Evolutionary conservation across 2,113 vertebrate species (phyloP).

Genomic region (Xerus inauris): DNA sequence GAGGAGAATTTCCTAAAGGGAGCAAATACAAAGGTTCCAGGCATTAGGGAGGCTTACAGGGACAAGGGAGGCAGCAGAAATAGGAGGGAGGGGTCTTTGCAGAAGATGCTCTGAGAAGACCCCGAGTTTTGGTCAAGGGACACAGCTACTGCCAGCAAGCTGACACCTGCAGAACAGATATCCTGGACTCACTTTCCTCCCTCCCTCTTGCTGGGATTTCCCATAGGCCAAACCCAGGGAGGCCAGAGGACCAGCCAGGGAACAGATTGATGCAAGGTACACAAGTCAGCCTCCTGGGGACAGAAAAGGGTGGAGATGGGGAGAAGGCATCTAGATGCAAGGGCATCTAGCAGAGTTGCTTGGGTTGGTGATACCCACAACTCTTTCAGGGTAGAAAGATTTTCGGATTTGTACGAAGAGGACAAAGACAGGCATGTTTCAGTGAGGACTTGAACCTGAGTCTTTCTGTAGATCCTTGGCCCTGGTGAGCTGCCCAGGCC

Average conservation of each 20-base stretch:
- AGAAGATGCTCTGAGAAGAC: neutral
- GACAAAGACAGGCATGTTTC: neutral
- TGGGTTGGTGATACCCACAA: neutral
- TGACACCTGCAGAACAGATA: neutral
- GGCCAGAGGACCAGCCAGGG: neutral
- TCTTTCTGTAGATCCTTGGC: neutral
- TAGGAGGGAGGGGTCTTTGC: neutral
- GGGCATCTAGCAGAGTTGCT: neutral
- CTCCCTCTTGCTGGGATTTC: neutral
- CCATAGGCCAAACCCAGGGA: neutral
- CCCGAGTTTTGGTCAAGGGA: neutral
- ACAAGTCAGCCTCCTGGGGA: neutral
- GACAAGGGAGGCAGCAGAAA: neutral
- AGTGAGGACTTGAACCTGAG: neutral
- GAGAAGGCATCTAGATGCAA: no score
- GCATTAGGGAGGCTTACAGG: neutral
- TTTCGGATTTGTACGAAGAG: neutral
- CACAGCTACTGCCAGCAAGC: neutral
- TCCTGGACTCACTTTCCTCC: neutral
- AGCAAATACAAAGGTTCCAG: neutral
- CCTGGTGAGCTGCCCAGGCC: neutral
- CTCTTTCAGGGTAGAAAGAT: no score
- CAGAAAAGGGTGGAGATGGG: neutral
- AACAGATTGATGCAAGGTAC: no score
- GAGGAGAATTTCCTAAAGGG: neutral